Evolutionary conservation across 2,113 vertebrate species (phyloP), one percentile per base, ranked within the genome.

Genomic region (Pelvicachromis taeniatus): DNA sequence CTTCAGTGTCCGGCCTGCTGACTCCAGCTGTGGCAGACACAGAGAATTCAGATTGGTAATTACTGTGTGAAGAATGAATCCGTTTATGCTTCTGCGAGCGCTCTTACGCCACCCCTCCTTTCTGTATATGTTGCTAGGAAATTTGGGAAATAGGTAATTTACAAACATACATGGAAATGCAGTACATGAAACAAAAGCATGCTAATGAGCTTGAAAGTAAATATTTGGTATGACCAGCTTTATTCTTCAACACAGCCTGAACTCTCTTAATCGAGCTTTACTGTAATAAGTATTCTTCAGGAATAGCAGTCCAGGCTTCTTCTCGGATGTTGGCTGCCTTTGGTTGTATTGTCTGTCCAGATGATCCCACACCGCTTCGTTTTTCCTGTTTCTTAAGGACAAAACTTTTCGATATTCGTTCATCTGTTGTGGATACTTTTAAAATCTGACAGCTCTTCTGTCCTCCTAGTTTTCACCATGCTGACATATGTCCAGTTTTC

Each of bases 1-100:
- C 38, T 97, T 96, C 23, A 99, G 95, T 82, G 95, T 85, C 90
- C 96, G 96, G 77, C 98, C 98, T 35, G 96, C 97, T 26, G 97
- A 97, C 91, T 98, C 97, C 94, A 99, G 95, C 99, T 99, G 95
- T 86, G 19, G 81, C 5, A 59, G 12, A 84, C 2, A 84, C 29
- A 82, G 2, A 45, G 2, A 58, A 40, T 8, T 77, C 7, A 81
- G 58, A 79, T 21, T 7, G 23, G 48, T 31, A 40, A 70, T 86
- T 94, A 79, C 48, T 16, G 21, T 77, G 7, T 17, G 13, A 40
- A 70, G 8, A 70, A 26, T 26, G 12, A 45, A 14, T 45, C 21
- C 1, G 13, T 70, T 70, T 70, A 40, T 45, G 21, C 8, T 42
- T 42, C 38, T 45, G 7, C 63, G n/a, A n/a, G n/a, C n/a, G n/a